Base-by-base conservation (phyloP, 1,140 invertebrate genomes). In the Drosophila funebris region DNA sequence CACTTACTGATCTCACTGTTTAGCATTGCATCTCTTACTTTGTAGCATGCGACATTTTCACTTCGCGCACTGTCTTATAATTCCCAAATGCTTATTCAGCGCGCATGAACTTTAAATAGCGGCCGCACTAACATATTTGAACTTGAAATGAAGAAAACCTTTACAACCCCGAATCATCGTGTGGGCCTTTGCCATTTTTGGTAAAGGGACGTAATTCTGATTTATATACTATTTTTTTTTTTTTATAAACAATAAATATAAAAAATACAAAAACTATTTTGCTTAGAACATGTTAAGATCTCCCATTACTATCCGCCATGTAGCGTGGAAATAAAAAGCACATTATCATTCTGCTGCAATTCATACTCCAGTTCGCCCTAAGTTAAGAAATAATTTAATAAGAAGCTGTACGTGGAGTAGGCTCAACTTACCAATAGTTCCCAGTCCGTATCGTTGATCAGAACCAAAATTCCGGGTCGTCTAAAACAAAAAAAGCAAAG, bases 401-500 rank as follows among this genome's bases (percentile, higher is more conserved):
- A 7, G 22, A 20, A 2, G 18, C 0, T 13, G n/a, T 46, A 4
- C 3, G 0, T 33, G 4, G 14, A 7, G 11, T 14, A 1, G 1
- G 1, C 4, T 6, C 3, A 1, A 92, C 92, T 93, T 93, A 96
- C 96, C 89, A 96, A 90, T 20, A 99, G 92, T 92, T 99, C 97
- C 97, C 97, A 99, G 91, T 99, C 98, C 0, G 95, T 93, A 78
- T 98, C 97, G 90, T 99, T 99, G 5, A 99, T 94, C 2, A 99
- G 92, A 3, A 99, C 97, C 31, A 99, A 92, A 77, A 99, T 98
- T 33, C 98, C 98, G 5, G 97, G 97, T 60, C 97, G 93, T 18
- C 97, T 97, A 56, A 89, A 5, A 92, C 62, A 74, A 74, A 18
- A 74, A 74, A 18, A 0, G 24, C 68, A 63, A 63, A 60, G 7